Evolutionary conservation across 2,797 vertebrate genomes (phyloP).

Genomic region (Chrosomus eos): DNA sequence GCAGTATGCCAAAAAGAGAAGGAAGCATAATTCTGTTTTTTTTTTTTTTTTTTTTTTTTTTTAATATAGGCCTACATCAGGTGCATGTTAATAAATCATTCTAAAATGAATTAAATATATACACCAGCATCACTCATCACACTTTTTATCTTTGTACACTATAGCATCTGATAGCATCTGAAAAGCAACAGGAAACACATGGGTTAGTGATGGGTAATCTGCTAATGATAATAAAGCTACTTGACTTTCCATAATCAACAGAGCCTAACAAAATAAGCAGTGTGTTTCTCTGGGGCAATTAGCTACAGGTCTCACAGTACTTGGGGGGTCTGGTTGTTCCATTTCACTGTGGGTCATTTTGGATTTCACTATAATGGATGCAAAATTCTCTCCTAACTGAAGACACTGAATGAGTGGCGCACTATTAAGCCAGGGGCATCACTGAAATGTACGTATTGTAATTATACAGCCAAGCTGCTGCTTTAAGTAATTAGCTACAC

Average conservation of each 20-base stretch:
- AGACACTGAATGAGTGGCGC: not conserved
- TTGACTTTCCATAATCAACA: conserved; percentile 26
- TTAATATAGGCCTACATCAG: too few species aligned
- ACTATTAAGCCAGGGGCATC: not conserved
- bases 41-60: not conserved
- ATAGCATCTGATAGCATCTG: not conserved
- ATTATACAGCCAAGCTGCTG: not conserved
- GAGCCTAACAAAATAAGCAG: conserved; percentile 43
- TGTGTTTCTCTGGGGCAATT: conserved; percentile 20
- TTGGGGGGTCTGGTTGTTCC: conserved; percentile 28
- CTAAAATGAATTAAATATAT: not conserved
- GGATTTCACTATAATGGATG: not conserved
- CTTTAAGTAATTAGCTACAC: not conserved
- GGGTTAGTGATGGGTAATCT: conserved; percentile 27
- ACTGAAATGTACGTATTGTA: not conserved
- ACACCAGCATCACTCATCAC: not conserved
- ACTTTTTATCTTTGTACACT: conserved; percentile 5
- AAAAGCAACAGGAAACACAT: conserved; percentile 13
- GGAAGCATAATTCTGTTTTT: not conserved
- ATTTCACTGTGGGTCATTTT: conserved; percentile 20
- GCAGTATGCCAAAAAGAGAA: conserved; percentile 42
- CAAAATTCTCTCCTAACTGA: not conserved
- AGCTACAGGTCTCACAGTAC: conserved; percentile 11
- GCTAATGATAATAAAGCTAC: conserved; percentile 52
- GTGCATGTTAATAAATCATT: not conserved